These are phyloP conservation scores for Callaeas wilsoni DNA, from an alignment of 2,113 vertebrate species.

Conservation along the genomic window DNA sequence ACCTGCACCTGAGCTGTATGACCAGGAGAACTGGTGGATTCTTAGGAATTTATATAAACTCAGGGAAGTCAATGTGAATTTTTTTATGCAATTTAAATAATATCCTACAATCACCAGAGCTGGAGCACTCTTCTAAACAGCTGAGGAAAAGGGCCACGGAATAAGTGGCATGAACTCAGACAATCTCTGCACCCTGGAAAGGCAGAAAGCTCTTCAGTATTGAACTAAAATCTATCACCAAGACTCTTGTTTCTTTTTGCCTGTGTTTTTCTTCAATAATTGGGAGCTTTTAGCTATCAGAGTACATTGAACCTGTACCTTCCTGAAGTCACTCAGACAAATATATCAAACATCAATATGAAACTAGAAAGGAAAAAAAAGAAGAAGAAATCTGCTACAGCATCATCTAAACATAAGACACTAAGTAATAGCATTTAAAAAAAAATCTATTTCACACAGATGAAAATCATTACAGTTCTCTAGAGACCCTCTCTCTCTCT, in stretches of 20 bases:
- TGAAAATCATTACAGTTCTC: constrained; percentile 52
- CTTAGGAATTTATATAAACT: neutral
- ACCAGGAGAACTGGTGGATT: neutral
- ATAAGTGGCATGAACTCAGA: neutral
- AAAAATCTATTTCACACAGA: constrained; percentile 48
- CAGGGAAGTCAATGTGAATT: neutral
- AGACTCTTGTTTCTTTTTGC: neutral
- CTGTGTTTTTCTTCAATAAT: neutral
- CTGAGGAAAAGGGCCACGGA: neutral
- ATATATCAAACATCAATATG: neutral
- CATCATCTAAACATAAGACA: neutral
- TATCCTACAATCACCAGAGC: neutral
- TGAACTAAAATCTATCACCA: neutral
- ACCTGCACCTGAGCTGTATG: neutral
- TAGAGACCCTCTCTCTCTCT: constrained; percentile 13
- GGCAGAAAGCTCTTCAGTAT: neutral
- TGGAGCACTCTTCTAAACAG: neutral
- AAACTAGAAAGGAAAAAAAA: neutral
- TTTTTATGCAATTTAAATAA: neutral
- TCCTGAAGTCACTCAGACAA: neutral
- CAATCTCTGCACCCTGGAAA: neutral
- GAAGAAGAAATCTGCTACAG: neutral
- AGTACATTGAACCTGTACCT: neutral
- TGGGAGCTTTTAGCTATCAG: neutral
- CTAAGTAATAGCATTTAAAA: constrained; percentile 5